Base-by-base conservation (phyloP, 2,797 vertebrate species). In the Staurois parvus region DNA sequence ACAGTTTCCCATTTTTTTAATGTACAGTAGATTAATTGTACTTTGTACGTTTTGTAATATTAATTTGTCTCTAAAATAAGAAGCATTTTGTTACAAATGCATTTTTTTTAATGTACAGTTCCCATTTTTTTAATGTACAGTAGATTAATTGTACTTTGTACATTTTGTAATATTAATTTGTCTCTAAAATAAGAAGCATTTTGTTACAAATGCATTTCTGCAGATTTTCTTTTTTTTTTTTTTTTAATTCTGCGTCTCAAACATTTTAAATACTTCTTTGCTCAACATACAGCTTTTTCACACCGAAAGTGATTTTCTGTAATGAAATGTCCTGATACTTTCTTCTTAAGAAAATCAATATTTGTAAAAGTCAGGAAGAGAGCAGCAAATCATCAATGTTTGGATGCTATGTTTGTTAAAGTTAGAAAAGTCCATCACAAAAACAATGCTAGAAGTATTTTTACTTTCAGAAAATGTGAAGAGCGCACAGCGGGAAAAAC, bases 291-390 rank as follows among this genome's bases (percentile, higher is more conserved):
- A 66, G 64, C 64, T 66, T 26, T 66, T 66, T 29, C n/a, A 66
- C 9, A 12, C n/a, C 29, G 28, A 66, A 26, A 66, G 64, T 12
- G 64, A 66, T 66, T 66, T 66, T 72, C 32, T 74, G 40, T 66
- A 66, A 66, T 66, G 29, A 48, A 76, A 76, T 62, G 15, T 37
- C 32, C 52, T 67, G 32, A 66, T 66, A 26, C 76, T 40, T 78
- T 67, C 32, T 52, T 66, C 30, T 45, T 34, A 78, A 78, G 24
- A 24, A 32, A 78, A 66, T 78, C 76, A 42, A 78, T 78, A 78
- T 78, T 66, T 78, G 76, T 78, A 78, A 78, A 78, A 66, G 76
- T 78, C 62, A 78, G 52, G 62, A 77, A 67, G 76, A 64, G 13
- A 66, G 37, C 32, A 66, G 76, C 29, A 78, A 64, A 34, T 66